A percentile compares a stretch with the other conserved stretches of the same genome.
phyloP scores from a whole-genome alignment of 2,797 vertebrate species.

The Spinibarbus caldwelli region DNA sequence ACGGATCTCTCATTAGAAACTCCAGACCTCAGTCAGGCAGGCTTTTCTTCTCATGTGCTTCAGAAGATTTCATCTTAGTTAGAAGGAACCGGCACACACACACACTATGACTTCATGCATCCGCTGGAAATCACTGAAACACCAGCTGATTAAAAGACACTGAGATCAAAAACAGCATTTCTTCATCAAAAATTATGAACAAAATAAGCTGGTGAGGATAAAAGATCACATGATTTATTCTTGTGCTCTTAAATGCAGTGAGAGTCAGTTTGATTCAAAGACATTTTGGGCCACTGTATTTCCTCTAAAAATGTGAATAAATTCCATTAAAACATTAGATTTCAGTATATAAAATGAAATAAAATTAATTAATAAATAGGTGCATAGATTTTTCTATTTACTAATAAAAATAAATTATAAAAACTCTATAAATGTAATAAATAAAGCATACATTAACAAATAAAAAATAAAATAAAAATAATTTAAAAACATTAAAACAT shows the following conservation, averaged over 20 bases:
- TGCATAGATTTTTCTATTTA: background rate
- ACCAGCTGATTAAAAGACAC: background rate
- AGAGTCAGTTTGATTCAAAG: background rate
- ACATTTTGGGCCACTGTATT: too few species aligned
- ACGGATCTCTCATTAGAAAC: slow-evolving; percentile 32
- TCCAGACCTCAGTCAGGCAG: background rate
- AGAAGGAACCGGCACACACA: background rate
- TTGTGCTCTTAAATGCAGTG: background rate
- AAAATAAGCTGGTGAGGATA: background rate
- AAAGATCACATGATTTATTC: background rate
- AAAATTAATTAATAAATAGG: background rate
- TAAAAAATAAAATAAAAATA: too few species aligned
- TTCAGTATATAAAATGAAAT: background rate
- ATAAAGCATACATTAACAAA: background rate
- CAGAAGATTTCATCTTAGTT: background rate
- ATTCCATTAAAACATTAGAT: background rate
- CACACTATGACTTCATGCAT: background rate
- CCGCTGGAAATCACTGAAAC: background rate
- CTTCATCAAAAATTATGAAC: background rate
- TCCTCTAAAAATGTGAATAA: background rate
- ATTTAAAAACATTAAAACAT: too few species aligned
- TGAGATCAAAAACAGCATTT: background rate
- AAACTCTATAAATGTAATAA: background rate
- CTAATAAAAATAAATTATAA: background rate
- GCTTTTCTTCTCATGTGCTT: background rate